phyloP scores from a whole-genome alignment of 2,113 vertebrate species.

The Argyrosomus japonicus region DNA sequence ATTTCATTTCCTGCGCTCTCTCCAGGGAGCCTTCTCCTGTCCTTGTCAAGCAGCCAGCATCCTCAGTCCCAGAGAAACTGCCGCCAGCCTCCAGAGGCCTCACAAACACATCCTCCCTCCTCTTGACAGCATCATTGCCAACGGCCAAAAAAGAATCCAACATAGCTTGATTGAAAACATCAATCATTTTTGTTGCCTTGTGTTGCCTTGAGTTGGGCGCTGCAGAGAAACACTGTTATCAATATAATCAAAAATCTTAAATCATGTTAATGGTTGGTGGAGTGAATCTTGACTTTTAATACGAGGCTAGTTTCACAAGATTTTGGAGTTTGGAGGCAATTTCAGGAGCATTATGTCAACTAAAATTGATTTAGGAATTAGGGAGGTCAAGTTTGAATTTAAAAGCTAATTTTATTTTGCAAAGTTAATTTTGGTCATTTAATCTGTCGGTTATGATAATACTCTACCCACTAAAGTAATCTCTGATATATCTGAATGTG shows the following conservation, averaged over 20 bases:
- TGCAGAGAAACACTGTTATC: neutral
- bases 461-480: neutral
- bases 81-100: constrained; percentile 18
- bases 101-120: constrained; percentile 32
- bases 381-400: neutral
- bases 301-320: neutral
- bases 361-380: neutral
- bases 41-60: constrained; percentile 56
- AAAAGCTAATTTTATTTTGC: neutral
- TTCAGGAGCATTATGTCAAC: neutral
- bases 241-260: neutral
- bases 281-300: neutral
- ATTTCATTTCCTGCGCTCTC: constrained; percentile 71
- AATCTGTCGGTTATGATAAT: neutral
- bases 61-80: constrained; percentile 14
- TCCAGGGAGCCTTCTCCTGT: constrained; percentile 44
- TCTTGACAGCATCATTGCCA: constrained; percentile 45
- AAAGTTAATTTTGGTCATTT: neutral
- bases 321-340: neutral
- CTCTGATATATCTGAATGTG: neutral
- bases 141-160: neutral
- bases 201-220: constrained; percentile 27
- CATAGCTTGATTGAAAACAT: constrained; percentile 50
- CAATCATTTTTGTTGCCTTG: constrained; percentile 38
- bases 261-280: neutral